These are phyloP conservation scores for Bombyx mandarina DNA, from an alignment of 1,140 invertebrate genomes.

Conservation along the genomic window DNA sequence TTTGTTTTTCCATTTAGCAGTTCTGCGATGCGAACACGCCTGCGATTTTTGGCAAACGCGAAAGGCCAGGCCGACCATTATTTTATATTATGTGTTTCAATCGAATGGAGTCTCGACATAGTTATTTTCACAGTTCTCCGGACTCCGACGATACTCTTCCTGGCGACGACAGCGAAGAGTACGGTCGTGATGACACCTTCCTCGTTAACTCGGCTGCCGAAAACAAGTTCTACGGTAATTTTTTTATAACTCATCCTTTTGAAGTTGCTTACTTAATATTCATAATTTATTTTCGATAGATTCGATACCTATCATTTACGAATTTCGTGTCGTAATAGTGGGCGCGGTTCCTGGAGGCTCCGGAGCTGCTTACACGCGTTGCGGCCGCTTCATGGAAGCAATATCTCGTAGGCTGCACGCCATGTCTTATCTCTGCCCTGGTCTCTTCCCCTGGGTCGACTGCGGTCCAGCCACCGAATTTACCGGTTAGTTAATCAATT, in stretches of 20 bases:
- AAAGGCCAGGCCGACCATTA: slow-evolving; percentile 30
- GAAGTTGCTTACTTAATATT: neutral
- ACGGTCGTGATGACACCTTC: slow-evolving; percentile 85
- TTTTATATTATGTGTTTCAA: neutral
- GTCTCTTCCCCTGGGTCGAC: slow-evolving; percentile 90
- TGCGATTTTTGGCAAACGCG: no score
- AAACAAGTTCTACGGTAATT: slow-evolving; percentile 86
- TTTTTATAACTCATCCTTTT: neutral
- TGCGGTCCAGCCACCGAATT: slow-evolving; percentile 87
- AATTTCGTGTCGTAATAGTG: slow-evolving; percentile 9
- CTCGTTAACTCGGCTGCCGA: slow-evolving; percentile 87
- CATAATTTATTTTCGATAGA: neutral
- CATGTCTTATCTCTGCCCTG: slow-evolving; percentile 85
- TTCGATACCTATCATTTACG: neutral
- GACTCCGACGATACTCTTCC: slow-evolving; percentile 88
- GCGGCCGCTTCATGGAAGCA: slow-evolving; percentile 72
- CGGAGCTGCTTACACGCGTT: slow-evolving; percentile 54
- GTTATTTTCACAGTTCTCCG: slow-evolving; percentile 75
- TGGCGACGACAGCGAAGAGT: slow-evolving; percentile 83
- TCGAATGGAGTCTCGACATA: slow-evolving; percentile 1
- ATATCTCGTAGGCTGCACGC: slow-evolving; percentile 75
- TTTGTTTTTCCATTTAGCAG: neutral
- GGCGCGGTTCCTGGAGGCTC: slow-evolving; percentile 70
- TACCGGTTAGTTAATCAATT: slow-evolving; percentile 63
- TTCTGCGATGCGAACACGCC: slow-evolving; percentile 24